phyloP scores from a whole-genome alignment of 2,797 vertebrate species.

The Malurus leucopterus region DNA sequence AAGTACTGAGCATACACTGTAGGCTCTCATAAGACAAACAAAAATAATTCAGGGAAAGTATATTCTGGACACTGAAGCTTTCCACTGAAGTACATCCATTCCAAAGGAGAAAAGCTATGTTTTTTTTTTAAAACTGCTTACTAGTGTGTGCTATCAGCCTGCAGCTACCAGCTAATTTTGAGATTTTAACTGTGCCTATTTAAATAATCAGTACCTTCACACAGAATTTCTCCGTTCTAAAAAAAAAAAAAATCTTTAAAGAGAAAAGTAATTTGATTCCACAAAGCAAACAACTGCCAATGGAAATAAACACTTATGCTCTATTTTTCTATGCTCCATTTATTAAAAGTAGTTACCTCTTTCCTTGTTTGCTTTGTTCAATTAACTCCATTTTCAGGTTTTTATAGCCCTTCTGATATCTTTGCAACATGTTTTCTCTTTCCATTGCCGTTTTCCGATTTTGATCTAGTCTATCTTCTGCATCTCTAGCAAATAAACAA shows the following conservation, averaged over 20 bases:
- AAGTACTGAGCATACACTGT: background rate
- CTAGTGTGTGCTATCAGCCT: background rate
- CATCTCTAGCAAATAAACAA: conserved; percentile 70
- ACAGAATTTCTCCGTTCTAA: accelerated
- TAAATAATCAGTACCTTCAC: background rate
- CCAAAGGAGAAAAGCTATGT: background rate
- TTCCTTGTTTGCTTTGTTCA: conserved; percentile 72
- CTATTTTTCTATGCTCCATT: background rate
- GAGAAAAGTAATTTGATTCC: background rate
- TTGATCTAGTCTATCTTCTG: conserved; percentile 79
- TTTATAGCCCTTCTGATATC: conserved; percentile 76
- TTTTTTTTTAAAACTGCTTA: background rate
- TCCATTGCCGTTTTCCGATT: conserved; percentile 75
- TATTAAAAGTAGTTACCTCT: conserved; percentile 73
- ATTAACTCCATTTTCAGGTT: conserved; percentile 79
- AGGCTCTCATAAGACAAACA: background rate
- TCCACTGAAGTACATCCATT: background rate
- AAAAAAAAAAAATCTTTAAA: background rate
- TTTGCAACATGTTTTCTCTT: conserved; percentile 74
- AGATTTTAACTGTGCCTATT: background rate
- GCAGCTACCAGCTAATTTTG: background rate
- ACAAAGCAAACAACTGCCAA: background rate
- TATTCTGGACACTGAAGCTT: background rate
- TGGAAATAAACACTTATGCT: background rate
- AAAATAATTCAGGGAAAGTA: background rate